Evolutionary conservation across 2,113 vertebrate genomes (phyloP), one percentile per base, ranked within the genome.

Genomic region (Tinamus guttatus): DNA sequence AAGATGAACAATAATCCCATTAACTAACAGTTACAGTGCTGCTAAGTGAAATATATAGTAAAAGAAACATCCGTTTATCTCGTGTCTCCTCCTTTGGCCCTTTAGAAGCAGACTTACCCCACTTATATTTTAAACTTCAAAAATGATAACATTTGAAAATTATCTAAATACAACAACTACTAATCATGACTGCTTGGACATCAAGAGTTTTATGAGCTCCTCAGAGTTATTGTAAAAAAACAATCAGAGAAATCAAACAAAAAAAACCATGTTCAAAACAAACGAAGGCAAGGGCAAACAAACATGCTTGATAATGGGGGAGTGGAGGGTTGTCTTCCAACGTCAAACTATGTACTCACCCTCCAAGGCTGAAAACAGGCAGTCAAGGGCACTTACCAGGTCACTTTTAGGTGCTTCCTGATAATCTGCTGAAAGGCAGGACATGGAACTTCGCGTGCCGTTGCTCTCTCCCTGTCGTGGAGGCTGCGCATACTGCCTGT

Each of bases 401-500:
- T 99, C 99, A 24, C 98, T 98, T 86, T 98, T 99, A 18, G 98
- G 97, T 70, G 98, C 93, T 27, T 99, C 99, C 89, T 99, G 98
- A 93, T 98, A 99, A 58, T 99, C 99, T 1, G 98, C 97, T 3
- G 98, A 98, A 78, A 98, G 98, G 94, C 97, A 98, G 36, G 98
- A 93, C 22, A 97, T 25, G 0, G 98, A 91, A 94, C 96, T 97
- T 18, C 98, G 96, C 5, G 98, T n/a, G 62, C 95, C 47, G 2
- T 87, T 97, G 85, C 93, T 91, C 0, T 98, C 97, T 1, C 81
- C 3, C 16, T 93, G 94, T 76, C 98, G 99, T 1, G 98, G 97
- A 2, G 98, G 98, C 63, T 99, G 99, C 20, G 99, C 99, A 1
- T 99, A 99, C 9, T 99, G 99, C 62, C 99, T 92, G 91, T 98